Percentiles rank a stretch among this genome's conserved stretches.
Evolutionary conservation across 2,797 vertebrate species (phyloP).

Genomic region (Parambassis ranga): DNA sequence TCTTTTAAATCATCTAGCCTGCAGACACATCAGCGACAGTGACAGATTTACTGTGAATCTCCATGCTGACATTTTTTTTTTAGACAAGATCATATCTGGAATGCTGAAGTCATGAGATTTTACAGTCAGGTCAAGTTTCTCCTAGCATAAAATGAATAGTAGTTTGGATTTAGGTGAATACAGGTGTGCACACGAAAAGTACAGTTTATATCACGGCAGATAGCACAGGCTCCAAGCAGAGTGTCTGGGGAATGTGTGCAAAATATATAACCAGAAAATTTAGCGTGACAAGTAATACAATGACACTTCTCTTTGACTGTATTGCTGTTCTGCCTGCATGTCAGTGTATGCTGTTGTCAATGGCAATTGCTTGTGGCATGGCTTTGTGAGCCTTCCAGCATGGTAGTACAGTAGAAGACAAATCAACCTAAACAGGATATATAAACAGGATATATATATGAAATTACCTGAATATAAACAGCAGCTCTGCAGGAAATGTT

Average conservation of each 20-base stretch:
- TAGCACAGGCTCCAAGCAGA: constrained; percentile 7
- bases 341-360: constrained; percentile 36
- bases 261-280: constrained; percentile 40
- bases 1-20: neutral
- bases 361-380: constrained; percentile 41
- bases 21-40: constrained; percentile 20
- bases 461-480: constrained; percentile 46
- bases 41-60: constrained; percentile 39
- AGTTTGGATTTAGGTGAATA: constrained; percentile 23
- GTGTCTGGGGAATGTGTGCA: constrained; percentile 22
- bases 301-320: constrained; percentile 40
- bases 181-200: constrained; percentile 26
- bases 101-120: constrained; percentile 34
- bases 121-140: constrained; percentile 37
- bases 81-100: constrained; percentile 42
- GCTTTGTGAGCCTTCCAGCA: constrained; percentile 25
- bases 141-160: constrained; percentile 26
- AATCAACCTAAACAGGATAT: constrained; percentile 36
- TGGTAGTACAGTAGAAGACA: constrained; percentile 18
- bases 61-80: constrained; percentile 33
- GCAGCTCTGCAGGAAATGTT: constrained; percentile 27
- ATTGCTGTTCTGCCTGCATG: constrained; percentile 20
- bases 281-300: constrained; percentile 44
- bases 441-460: constrained; percentile 24
- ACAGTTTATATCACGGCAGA: constrained; percentile 32